Evolutionary conservation across 2,888 invertebrate species (phyloP).

Genomic region (Galerucella calmariensis): DNA sequence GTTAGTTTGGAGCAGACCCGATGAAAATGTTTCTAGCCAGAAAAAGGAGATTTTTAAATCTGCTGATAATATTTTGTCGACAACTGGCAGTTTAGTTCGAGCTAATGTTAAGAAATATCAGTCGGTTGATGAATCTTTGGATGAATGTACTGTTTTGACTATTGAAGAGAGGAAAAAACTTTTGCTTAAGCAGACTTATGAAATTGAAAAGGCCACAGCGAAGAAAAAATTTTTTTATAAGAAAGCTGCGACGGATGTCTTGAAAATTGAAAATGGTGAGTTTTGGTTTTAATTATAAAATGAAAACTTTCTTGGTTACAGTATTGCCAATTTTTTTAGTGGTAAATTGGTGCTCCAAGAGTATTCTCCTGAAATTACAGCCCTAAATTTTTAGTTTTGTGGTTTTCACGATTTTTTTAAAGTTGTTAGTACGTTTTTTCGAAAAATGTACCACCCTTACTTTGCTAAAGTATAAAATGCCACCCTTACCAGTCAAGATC

Average conservation of each 20-base stretch:
- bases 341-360: too few species aligned
- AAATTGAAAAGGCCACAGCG: conserved; percentile 40
- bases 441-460: too few species aligned
- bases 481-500: too few species aligned
- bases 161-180: conserved; percentile 51
- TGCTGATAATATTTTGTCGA: conserved; percentile 45
- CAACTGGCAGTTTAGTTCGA: conserved; percentile 20
- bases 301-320: too few species aligned
- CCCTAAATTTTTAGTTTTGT: too few species aligned
- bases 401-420: too few species aligned
- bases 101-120: conserved; percentile 39
- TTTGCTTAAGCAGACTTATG: conserved; percentile 48
- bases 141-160: conserved; percentile 46
- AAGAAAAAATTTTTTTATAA: neutral
- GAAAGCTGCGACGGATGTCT: conserved; percentile 6
- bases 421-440: too few species aligned
- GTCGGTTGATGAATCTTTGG: conserved; percentile 47
- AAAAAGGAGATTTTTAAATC: conserved; percentile 38
- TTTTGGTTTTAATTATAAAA: too few species aligned
- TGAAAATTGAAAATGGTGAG: conserved; percentile 15
- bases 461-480: too few species aligned
- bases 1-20: conserved; percentile 42
- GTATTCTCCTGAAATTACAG: too few species aligned
- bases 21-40: conserved; percentile 11
- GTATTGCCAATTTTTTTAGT: too few species aligned